These are phyloP conservation scores for Archaeoteleia sp. DNA, from an alignment of 2,888 invertebrate species.

Conservation along the genomic window DNA sequence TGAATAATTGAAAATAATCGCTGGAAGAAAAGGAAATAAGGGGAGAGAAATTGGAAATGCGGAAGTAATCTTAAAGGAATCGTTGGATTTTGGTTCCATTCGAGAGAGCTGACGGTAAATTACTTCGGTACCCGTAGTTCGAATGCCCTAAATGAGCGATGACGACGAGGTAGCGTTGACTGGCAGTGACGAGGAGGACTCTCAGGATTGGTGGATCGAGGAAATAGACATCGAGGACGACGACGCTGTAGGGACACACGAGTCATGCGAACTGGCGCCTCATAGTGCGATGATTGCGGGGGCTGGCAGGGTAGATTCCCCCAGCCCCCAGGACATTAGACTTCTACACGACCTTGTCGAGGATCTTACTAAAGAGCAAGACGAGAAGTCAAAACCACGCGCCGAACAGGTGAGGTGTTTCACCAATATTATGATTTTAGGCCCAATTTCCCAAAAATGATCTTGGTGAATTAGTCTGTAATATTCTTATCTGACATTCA, in stretches of 20 bases:
- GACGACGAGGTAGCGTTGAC: conserved; percentile 67
- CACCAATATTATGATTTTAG: no score
- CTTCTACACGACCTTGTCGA: conserved; percentile 72
- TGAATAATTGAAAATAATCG: no score
- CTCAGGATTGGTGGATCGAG: conserved; percentile 57
- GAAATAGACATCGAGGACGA: conserved; percentile 56
- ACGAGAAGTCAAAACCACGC: conserved; percentile 62
- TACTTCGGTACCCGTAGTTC: conserved; percentile 39
- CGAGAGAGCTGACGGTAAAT: conserved; percentile 2
- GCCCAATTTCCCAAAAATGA: no score
- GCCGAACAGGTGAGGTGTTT: conserved; percentile 70
- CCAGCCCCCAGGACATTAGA: conserved; percentile 73
- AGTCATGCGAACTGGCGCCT: conserved; percentile 71
- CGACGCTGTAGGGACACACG: conserved; percentile 44
- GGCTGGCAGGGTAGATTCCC: conserved; percentile 70
- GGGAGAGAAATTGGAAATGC: background rate
- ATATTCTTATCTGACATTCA: no score
- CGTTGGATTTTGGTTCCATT: background rate
- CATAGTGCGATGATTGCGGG: conserved; percentile 70
- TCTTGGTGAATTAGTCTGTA: no score
- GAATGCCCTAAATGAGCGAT: conserved; percentile 72
- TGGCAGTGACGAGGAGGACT: conserved; percentile 63
- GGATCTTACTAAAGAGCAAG: conserved; percentile 70
- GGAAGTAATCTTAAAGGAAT: background rate
- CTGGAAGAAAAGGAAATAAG: background rate